Conservation (phyloP, 2,113 vertebrate species). For the Castor canadensis region DNA sequence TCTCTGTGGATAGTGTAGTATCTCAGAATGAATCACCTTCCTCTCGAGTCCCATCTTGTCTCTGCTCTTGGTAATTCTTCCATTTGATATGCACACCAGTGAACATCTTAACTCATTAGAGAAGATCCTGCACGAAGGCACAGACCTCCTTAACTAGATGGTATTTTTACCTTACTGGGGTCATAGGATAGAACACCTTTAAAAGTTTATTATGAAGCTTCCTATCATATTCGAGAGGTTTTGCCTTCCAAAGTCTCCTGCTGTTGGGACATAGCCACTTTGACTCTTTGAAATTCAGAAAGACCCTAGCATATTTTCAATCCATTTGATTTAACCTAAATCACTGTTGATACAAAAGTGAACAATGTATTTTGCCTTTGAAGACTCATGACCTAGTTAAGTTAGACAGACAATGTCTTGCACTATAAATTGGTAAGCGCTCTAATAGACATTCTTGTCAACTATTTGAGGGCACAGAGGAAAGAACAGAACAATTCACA, state of each 20-base stretch:
- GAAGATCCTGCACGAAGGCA: neutral
- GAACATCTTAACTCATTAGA: neutral
- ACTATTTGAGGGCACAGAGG: neutral
- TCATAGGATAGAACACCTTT: neutral
- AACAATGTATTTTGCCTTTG: neutral
- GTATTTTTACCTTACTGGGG: neutral
- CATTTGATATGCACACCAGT: neutral
- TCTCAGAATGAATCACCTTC: neutral
- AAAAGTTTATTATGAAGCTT: neutral
- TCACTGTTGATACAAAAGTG: neutral
- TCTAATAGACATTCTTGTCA: neutral
- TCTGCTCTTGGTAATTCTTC: neutral
- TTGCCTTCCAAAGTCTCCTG: neutral
- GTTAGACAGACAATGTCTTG: neutral
- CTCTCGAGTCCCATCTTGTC: neutral
- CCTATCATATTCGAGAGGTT: neutral
- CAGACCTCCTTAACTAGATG: neutral
- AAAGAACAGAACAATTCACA: neutral
- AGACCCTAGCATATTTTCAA: neutral
- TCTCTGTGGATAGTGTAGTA: neutral
- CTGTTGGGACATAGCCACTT: neutral
- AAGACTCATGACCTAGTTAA: neutral
- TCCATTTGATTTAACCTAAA: neutral
- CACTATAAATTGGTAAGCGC: neutral
- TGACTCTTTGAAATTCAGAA: conserved; percentile 5